phyloP scores from a whole-genome alignment of 2,797 vertebrate species.

The Heteromormyrus szaboi region DNA sequence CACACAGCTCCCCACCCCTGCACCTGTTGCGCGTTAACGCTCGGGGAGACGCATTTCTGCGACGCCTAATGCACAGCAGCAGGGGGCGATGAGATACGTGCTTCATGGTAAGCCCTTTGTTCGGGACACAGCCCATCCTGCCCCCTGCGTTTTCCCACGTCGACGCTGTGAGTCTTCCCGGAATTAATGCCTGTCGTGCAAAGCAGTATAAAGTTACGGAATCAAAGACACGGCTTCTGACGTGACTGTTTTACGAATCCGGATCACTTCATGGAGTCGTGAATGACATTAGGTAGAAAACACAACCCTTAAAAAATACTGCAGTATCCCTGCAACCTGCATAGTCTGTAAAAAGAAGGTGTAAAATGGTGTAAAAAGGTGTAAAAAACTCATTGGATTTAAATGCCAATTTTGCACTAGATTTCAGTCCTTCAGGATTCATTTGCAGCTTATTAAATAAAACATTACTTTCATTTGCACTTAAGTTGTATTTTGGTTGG shows the following conservation, averaged over 20 bases:
- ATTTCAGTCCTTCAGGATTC: background rate
- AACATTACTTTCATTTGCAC: background rate
- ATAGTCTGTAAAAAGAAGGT: background rate
- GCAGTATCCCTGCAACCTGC: background rate
- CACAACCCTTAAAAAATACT: background rate
- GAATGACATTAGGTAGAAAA: background rate
- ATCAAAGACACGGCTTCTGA: background rate
- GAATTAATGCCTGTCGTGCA: background rate
- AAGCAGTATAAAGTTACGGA: background rate
- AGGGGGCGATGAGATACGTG: background rate
- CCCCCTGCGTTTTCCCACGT: background rate
- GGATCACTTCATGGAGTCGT: background rate
- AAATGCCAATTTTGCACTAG: background rate
- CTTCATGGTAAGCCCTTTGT: background rate
- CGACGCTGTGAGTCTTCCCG: background rate
- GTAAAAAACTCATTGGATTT: background rate
- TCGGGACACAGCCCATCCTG: background rate
- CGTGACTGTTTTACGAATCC: background rate
- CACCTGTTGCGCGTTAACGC: slow-evolving; percentile 7
- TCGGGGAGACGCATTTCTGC: background rate
- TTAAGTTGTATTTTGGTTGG: background rate
- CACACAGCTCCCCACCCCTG: background rate
- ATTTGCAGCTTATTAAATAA: background rate
- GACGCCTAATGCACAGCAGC: background rate
- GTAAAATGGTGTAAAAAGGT: background rate